These are phyloP conservation scores for Apodemus sylvaticus DNA, from an alignment of 2,113 vertebrate genomes.

Conservation along the genomic window DNA sequence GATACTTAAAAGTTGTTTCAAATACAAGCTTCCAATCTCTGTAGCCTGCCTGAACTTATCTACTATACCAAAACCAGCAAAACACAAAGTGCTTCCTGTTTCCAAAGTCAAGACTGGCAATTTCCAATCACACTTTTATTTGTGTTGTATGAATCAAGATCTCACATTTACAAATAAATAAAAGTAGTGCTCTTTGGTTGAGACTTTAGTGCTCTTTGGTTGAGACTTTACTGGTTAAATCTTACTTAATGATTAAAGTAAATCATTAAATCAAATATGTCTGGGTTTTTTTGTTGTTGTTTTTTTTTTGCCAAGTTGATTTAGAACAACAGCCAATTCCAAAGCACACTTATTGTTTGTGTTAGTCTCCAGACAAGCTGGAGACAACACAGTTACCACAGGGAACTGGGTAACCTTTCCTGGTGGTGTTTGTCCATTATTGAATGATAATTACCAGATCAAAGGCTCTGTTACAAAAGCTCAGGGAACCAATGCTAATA, in stretches of 20 bases:
- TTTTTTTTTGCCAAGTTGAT: neutral
- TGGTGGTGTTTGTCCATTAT: neutral
- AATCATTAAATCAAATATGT: neutral
- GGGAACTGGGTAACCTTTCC: neutral
- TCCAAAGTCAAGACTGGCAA: neutral
- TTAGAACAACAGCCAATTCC: neutral
- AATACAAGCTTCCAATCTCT: neutral
- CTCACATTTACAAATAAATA: conserved; percentile 16
- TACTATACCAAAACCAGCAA: neutral
- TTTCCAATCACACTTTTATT: neutral
- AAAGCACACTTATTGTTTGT: neutral
- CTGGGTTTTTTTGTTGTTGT: no score
- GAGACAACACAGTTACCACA: neutral
- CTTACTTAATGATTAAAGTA: neutral
- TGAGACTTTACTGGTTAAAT: neutral
- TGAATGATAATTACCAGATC: neutral
- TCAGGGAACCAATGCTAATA: neutral
- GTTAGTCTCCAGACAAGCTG: neutral
- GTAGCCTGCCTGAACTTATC: neutral
- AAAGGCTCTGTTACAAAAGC: conserved; percentile 17
- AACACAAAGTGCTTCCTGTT: neutral
- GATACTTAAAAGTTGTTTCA: neutral
- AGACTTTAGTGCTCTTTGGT: neutral
- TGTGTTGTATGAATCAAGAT: neutral
- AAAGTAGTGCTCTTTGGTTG: neutral